These are phyloP conservation scores for Aethes cnicana DNA, from an alignment of 2,888 invertebrate species.

Conservation along the genomic window DNA sequence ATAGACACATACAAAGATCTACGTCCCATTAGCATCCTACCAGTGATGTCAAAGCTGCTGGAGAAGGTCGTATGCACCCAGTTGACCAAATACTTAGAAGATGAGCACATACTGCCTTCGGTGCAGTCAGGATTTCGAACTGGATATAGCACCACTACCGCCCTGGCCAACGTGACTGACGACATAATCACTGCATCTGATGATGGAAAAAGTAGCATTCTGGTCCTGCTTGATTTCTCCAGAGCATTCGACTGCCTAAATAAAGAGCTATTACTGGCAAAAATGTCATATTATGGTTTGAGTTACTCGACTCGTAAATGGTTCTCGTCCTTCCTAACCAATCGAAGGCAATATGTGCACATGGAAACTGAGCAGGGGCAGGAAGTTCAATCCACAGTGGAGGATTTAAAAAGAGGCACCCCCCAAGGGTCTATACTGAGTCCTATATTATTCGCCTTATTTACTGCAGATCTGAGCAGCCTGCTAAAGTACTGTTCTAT, in stretches of 20 bases:
- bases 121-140: slow-evolving; percentile 4
- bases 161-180: background rate
- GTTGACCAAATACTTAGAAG: background rate
- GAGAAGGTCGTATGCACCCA: slow-evolving; percentile 4
- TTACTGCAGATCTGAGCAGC: background rate
- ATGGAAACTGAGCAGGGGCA: background rate
- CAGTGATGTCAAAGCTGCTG: background rate
- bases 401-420: background rate
- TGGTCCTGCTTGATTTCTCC: background rate
- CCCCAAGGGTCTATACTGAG: background rate
- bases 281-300: background rate
- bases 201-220: background rate
- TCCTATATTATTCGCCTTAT: background rate
- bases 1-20: background rate
- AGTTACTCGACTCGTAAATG: background rate
- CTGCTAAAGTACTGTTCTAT: background rate
- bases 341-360: background rate
- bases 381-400: background rate
- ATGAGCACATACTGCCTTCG: background rate
- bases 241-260: background rate
- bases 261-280: background rate
- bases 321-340: background rate
- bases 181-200: background rate
- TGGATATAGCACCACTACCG: background rate
- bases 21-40: slow-evolving; percentile 3